Conservation (phyloP, 2,113 vertebrate genomes). For the Pelecanus crispus region DNA sequence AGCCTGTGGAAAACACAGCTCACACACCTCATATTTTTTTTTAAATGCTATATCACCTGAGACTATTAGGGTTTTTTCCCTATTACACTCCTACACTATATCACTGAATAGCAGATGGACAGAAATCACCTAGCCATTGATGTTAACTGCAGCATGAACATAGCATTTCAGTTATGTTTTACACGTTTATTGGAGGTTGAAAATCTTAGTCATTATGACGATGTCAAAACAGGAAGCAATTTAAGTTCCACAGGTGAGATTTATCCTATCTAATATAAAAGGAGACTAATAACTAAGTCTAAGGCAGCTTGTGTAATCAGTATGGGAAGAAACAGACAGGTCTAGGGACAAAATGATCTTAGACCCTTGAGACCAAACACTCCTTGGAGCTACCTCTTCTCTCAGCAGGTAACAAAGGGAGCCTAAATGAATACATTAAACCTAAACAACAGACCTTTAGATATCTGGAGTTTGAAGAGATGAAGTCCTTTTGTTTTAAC, state of each 20-base stretch:
- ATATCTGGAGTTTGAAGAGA: not conserved
- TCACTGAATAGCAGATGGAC: not conserved
- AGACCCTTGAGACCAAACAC: not conserved
- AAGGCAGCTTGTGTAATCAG: not conserved
- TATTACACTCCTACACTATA: not conserved
- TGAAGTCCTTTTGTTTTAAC: not conserved
- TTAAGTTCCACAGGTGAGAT: not conserved
- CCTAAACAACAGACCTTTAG: not conserved
- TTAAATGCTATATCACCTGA: not conserved
- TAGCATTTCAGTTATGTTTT: not conserved
- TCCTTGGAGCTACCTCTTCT: not conserved
- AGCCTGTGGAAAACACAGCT: constrained; percentile 16
- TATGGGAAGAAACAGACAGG: not conserved
- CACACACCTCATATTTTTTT: constrained; percentile 8
- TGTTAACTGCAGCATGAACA: not conserved
- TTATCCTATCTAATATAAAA: not conserved
- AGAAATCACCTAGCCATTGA: not conserved
- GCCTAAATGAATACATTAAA: not conserved
- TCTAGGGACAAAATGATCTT: not conserved
- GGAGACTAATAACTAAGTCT: not conserved
- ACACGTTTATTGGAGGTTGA: not conserved
- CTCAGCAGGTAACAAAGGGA: not conserved
- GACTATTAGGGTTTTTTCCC: not conserved
- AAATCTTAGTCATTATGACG: not conserved
- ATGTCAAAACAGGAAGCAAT: not conserved